A percentile compares a stretch with the other conserved stretches of the same genome.
These are phyloP conservation scores for Calephelis perditalis DNA, from an alignment of 2,888 invertebrate genomes.

Conservation along the genomic window DNA sequence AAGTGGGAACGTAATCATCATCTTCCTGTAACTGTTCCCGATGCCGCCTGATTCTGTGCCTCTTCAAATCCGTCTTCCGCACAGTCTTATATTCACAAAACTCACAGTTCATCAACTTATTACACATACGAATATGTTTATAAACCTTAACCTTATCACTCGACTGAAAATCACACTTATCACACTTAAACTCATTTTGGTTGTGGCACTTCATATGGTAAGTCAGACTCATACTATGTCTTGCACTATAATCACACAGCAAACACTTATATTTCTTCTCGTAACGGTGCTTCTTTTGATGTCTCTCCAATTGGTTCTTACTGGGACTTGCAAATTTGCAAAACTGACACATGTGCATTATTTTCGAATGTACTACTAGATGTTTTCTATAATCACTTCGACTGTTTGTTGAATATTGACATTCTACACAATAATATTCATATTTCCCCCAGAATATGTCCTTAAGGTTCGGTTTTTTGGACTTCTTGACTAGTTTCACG, in stretches of 20 bases:
- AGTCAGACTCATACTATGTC: slow-evolving; percentile 52
- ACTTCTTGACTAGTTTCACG: slow-evolving; percentile 39
- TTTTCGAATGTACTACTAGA: slow-evolving; percentile 28
- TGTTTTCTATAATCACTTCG: slow-evolving; percentile 35
- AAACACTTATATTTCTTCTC: slow-evolving; percentile 49
- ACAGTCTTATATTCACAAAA: slow-evolving; percentile 40
- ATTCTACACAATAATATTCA: slow-evolving; percentile 47
- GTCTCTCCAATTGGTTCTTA: slow-evolving; percentile 39
- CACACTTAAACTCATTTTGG: slow-evolving; percentile 27
- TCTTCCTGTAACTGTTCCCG: slow-evolving; percentile 24
- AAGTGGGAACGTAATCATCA: slow-evolving; percentile 17
- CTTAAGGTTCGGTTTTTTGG: slow-evolving; percentile 23
- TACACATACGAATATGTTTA: slow-evolving; percentile 25
- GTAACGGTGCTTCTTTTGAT: slow-evolving; percentile 47
- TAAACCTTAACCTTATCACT: slow-evolving; percentile 23
- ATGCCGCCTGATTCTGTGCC: slow-evolving; percentile 39
- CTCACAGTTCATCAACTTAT: slow-evolving; percentile 32
- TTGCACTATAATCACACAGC: slow-evolving; percentile 49
- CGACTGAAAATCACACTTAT: slow-evolving; percentile 30
- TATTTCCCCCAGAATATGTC: slow-evolving; percentile 35
- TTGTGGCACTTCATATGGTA: slow-evolving; percentile 53
- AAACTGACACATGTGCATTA: slow-evolving; percentile 43
- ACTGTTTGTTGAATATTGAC: slow-evolving; percentile 32
- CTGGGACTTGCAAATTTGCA: slow-evolving; percentile 52
- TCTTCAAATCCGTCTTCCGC: slow-evolving; percentile 38